A percentile compares a stretch with the other conserved stretches of the same genome.
Conservation (phyloP, 2,797 vertebrate genomes). For the Microctenopoma lineatum region DNA sequence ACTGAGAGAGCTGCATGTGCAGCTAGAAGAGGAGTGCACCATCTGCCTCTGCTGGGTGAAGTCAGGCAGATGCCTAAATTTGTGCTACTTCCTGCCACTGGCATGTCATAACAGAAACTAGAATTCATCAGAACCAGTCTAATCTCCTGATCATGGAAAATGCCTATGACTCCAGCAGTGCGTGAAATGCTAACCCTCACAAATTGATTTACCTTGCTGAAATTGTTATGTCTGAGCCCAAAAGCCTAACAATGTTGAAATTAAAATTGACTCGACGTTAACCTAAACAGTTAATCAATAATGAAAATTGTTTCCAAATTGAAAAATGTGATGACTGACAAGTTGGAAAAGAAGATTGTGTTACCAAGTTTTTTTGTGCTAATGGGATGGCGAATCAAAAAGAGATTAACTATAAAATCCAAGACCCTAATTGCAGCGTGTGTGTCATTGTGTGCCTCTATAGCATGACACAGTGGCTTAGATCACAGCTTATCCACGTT, state of each 20-base stretch:
- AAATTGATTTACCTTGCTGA: too few relatives aligned
- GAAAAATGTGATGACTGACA: too few relatives aligned
- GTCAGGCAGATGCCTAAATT: background rate
- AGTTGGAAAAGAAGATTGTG: background rate
- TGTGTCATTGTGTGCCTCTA: slow-evolving; percentile 9
- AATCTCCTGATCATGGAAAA: background rate
- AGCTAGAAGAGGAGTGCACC: background rate
- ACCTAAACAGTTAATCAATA: too few relatives aligned
- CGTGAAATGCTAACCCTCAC: too few relatives aligned
- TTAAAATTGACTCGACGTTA: too few relatives aligned
- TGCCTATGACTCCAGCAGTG: too few relatives aligned
- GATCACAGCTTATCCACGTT: slow-evolving; percentile 13
- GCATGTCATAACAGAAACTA: background rate
- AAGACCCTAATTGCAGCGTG: slow-evolving; percentile 25
- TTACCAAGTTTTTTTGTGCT: slow-evolving; percentile 11
- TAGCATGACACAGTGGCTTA: slow-evolving; percentile 12
- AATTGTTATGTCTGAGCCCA: too few relatives aligned
- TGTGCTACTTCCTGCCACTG: slow-evolving; percentile 12
- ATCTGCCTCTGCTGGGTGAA: background rate
- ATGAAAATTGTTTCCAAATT: too few relatives aligned
- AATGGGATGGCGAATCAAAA: background rate
- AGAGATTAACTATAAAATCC: slow-evolving; percentile 11
- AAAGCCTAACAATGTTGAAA: too few relatives aligned
- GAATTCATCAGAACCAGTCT: background rate
- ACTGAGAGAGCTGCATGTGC: background rate